Evolutionary conservation across 2,113 vertebrate genomes (phyloP), one percentile per base, ranked within the genome.

Genomic region (Rallus limicola): DNA sequence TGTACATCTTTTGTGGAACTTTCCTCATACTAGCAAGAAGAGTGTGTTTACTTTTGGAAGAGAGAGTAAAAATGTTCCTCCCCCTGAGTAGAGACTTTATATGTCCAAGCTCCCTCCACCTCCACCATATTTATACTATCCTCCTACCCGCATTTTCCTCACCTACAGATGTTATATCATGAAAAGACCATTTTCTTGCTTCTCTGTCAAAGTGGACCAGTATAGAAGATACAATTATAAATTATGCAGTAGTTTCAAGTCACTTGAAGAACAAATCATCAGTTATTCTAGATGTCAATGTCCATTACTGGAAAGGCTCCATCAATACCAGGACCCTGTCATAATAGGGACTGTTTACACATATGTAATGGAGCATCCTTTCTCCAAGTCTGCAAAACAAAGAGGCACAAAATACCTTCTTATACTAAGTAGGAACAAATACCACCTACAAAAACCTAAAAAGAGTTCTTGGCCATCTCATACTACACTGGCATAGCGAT

Each of bases 1-100:
- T 81, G 81, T 97, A 96, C 96, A 98, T 98, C 83, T 92, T 98
- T 98, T 95, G 97, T 76, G 60, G 59, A 56, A 44, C 24, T 63
- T 53, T 42, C 42, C 24, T 72, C 70, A 26, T 63, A 86, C 90
- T 50, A 36, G 26, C 56, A 82, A 72, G 81, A 88, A 50, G 14
- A 13, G 6, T 24, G 44, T 31, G 14, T 50, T 84, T 72, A 62
- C 28, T 72, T 81, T 50, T 58, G n/a, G 60, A 76, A 90, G 17
- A 68, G 33, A 67, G 13, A 40, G 20, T 18, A 69, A 83, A 95
- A 88, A 20, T 6, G 3, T 31, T 75, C 18, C 21, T 80, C 31
- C 8, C 17, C 10, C 29, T 26, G 31, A 53, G 55, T 1, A 69
- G 24, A 33, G 7, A 20, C 24, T 59, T 38, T 28, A 9, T 36